Conservation (phyloP, 2,888 invertebrate genomes). For the Halictus quadricinctus region DNA sequence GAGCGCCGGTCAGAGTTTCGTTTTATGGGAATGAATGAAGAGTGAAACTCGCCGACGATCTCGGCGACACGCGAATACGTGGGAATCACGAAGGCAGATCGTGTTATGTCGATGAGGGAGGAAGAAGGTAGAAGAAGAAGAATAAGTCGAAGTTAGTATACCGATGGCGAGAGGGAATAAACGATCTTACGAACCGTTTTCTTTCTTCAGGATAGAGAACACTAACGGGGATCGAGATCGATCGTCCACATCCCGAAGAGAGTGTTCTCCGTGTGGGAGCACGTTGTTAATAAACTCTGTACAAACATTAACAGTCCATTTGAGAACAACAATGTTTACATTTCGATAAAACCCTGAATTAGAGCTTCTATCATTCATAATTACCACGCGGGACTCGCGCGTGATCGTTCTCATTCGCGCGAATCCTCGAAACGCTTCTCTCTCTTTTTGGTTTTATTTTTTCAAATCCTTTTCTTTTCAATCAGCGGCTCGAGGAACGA, state of each 20-base stretch:
- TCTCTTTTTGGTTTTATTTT: neutral
- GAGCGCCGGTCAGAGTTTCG: constrained; percentile 25
- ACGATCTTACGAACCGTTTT: constrained; percentile 15
- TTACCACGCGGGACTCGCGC: constrained; percentile 32
- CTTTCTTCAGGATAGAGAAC: constrained; percentile 1
- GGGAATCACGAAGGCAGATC: constrained; percentile 6
- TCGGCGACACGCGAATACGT: neutral
- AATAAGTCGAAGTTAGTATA: neutral
- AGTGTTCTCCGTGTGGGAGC: constrained; percentile 55
- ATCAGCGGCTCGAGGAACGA: constrained; percentile 8
- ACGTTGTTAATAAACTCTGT: constrained; percentile 78
- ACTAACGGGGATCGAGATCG: constrained; percentile 20
- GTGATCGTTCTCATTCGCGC: constrained; percentile 19
- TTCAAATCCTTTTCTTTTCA: neutral
- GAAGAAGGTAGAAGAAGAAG: constrained; percentile 6
- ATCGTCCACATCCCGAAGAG: constrained; percentile 48
- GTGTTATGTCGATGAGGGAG: constrained; percentile 10
- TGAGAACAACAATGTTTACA: constrained; percentile 73
- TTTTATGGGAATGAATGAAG: neutral
- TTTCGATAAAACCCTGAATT: constrained; percentile 41
- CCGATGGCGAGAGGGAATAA: neutral
- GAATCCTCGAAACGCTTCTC: constrained; percentile 15
- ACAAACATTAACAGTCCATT: constrained; percentile 78
- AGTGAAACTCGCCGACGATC: neutral
- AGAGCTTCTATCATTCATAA: constrained; percentile 37